Percentiles rank a stretch among this genome's conserved stretches.
Conservation (phyloP, 2,888 invertebrate genomes). For the Epirrhoe tristata region DNA sequence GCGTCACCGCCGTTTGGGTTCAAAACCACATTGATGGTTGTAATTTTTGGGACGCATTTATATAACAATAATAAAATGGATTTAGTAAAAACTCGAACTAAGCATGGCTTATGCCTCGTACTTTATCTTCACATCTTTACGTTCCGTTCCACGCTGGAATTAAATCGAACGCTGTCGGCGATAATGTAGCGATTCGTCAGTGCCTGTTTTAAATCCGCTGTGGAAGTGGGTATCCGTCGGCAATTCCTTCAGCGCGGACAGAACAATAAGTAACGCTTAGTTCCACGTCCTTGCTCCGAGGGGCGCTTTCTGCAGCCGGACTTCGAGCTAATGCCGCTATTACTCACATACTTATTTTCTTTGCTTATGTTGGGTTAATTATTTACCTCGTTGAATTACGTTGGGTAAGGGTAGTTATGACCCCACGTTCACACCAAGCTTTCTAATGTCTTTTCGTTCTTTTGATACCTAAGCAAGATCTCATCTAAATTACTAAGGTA, state of each 20-base stretch:
- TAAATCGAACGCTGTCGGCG: constrained; percentile 73
- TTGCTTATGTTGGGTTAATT: constrained; percentile 34
- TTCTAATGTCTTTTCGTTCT: too few relatives aligned
- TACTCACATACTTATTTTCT: constrained; percentile 42
- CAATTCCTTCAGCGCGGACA: constrained; percentile 59
- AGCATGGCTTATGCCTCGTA: constrained; percentile 49
- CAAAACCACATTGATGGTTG: too few relatives aligned
- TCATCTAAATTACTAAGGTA: too few relatives aligned
- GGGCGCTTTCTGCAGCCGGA: constrained; percentile 42
- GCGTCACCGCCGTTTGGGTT: too few relatives aligned
- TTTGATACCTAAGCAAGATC: too few relatives aligned
- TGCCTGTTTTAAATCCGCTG: constrained; percentile 73
- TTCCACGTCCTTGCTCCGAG: constrained; percentile 53
- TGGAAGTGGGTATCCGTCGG: constrained; percentile 67
- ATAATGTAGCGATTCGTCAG: constrained; percentile 77
- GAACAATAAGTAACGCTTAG: constrained; percentile 75
- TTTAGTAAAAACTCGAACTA: not conserved
- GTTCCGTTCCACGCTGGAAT: constrained; percentile 53
- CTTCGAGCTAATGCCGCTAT: constrained; percentile 43
- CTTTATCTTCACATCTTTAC: constrained; percentile 58
- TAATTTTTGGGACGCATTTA: too few relatives aligned
- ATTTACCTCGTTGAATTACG: constrained; percentile 22
- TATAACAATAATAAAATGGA: too few relatives aligned
- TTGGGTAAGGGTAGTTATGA: constrained; percentile 11
- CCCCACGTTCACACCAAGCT: too few relatives aligned